phyloP scores from a whole-genome alignment of 2,888 invertebrate genomes.

The Acronicta leporina region DNA sequence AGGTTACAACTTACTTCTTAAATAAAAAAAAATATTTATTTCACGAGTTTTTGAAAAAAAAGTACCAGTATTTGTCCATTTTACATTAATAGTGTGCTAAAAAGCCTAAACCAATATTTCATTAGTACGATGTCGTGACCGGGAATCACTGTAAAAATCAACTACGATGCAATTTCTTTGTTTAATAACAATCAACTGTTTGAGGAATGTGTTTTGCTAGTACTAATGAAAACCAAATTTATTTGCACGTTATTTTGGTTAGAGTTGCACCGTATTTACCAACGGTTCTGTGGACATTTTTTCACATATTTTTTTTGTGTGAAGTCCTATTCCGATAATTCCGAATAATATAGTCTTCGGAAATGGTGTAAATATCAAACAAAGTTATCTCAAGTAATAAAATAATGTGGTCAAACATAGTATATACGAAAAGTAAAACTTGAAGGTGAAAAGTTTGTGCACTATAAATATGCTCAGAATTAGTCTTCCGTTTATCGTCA shows the following conservation, averaged over 20 bases:
- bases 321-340: too few relatives aligned
- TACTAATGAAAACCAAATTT: conserved; percentile 60
- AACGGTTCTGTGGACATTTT: conserved; percentile 29
- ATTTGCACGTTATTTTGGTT: conserved; percentile 44
- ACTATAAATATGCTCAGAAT: too few relatives aligned
- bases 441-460: too few relatives aligned
- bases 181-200: conserved; percentile 57
- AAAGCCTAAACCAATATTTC: conserved; percentile 50
- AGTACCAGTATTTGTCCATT: neutral
- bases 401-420: too few relatives aligned
- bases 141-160: conserved; percentile 55
- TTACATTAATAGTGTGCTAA: conserved; percentile 20
- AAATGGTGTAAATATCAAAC: too few relatives aligned
- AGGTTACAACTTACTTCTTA: too few relatives aligned
- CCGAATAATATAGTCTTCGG: too few relatives aligned
- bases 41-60: neutral
- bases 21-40: neutral
- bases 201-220: conserved; percentile 58
- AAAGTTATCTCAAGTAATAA: too few relatives aligned
- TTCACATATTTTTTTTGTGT: too few relatives aligned
- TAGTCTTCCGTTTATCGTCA: too few relatives aligned
- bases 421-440: too few relatives aligned
- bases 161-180: conserved; percentile 58
- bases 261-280: conserved; percentile 3
- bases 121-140: conserved; percentile 52